Percentiles rank a stretch among this genome's conserved stretches.
phyloP scores from a whole-genome alignment of 2,888 invertebrate genomes.

The Nephrotoma guestfalica region DNA sequence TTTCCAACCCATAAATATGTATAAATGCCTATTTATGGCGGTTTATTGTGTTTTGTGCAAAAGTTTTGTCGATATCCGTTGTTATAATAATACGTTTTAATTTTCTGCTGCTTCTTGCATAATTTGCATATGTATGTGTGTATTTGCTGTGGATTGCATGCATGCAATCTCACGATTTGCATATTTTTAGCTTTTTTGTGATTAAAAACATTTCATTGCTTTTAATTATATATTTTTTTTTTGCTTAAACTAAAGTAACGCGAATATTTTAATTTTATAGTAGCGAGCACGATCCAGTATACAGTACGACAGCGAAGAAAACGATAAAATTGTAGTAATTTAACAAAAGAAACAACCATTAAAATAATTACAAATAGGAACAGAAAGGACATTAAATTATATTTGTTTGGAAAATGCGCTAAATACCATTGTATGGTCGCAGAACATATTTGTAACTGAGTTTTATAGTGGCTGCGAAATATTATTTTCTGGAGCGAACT shows the following conservation, averaged over 20 bases:
- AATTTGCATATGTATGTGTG: background rate
- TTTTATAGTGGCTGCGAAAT: no score
- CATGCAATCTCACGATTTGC: background rate
- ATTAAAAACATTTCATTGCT: background rate
- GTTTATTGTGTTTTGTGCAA: background rate
- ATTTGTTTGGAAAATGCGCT: no score
- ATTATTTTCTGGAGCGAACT: no score
- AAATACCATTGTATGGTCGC: no score
- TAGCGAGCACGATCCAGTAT: background rate
- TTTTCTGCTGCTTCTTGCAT: background rate
- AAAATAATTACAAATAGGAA: background rate
- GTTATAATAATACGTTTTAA: no score
- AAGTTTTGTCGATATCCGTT: background rate
- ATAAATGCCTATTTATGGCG: background rate
- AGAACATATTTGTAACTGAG: no score
- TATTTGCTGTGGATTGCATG: background rate
- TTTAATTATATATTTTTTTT: background rate
- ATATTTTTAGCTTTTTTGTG: background rate
- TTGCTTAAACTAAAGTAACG: no score
- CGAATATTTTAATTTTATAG: background rate
- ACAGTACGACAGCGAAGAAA: background rate
- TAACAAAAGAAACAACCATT: background rate
- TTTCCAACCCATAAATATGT: background rate
- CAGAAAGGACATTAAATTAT: no score
- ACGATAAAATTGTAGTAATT: background rate